Evolutionary conservation across 2,113 vertebrate genomes (phyloP), one percentile per base, ranked within the genome.

Genomic region (Thymallus thymallus): DNA sequence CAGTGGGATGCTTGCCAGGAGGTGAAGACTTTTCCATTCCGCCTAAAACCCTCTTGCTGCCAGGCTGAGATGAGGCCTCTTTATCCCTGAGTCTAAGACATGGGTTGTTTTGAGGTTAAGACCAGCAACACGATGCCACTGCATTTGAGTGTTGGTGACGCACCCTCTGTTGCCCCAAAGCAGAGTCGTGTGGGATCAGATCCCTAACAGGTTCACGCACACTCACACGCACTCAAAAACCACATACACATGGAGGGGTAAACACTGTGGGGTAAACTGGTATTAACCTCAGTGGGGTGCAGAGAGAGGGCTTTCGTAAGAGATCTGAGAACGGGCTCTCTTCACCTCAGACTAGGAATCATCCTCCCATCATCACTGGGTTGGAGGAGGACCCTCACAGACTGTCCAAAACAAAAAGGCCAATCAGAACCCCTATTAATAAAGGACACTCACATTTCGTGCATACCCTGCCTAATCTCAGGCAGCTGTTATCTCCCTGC

Each of bases 401-500:
- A 76, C 73, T 35, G 20, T 45, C 71, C 61, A 65, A 77, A 76
- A 76, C 78, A 84, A 80, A 68, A 86, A 75, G 72, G 68, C 77
- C 82, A 82, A 89, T 87, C 77, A 74, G 30, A 26, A 58, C 58
- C 41, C 80, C 85, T 87, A 82, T 80, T 85, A 87, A 85, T 83
- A 85, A 82, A 84, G 75, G 45, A 80, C 77, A 73, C 76, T 83
- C 80, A 80, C 82, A 85, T 84, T 82, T 82, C 77, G 70, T 79
- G 69, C 84, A 86, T 87, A 82, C 79, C 79, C 61, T 3, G 4
- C 32, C 73, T 87, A 87, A 87, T 86, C 87, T 83, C 78, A 81
- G 76, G 75, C 85, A 86, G 84, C 84, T 88, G 86, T 82, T 89
- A 85, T 89, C 81, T 82, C 66, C 72, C 63, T 30, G 71, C 76